Base-by-base conservation (phyloP, 2,797 vertebrate species). In the Notolabrus celidotus region DNA sequence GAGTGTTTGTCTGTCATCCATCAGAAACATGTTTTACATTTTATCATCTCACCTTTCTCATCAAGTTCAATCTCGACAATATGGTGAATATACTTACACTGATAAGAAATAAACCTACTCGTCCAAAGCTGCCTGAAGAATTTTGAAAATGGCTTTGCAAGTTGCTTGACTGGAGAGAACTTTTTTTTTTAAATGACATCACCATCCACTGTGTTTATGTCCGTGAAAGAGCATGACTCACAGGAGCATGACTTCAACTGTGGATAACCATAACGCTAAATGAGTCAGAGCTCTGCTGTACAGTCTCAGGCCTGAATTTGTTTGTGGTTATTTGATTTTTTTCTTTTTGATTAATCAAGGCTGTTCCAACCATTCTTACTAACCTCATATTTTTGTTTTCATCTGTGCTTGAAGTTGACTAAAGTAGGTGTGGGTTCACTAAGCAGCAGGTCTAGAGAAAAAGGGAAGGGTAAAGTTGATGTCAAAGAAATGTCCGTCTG, bases 331-430 rank as follows among this genome's bases (percentile, higher is more conserved):
- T 52, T 58, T 15, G 43, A 74, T 71, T 67, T 68, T 53, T 19
- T 31, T 71, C 67, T 68, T 53, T 19, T 31, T 43, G 10, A 57
- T 38, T 63, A 9, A 43, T 59, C 83, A 43, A 77, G 77, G 68
- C 77, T 81, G 59, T 73, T 77, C 20, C 54, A 54, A 68, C 47
- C 50, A 73, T 84, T 76, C 60, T 8, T 65, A 85, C 82, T 86
- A 87, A 89, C 80, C 39, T 38, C 57, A 55, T 47, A 68, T 59
- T 64, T 67, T 55, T 79, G 34, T 71, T 59, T 77, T 79, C 63
- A 63, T 34, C 8, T 3, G 56, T 83, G 77, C 71, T 82, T 88
- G 63, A 86, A 86, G 66, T 88, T 72, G 62, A 56, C 65, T 67
- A 22, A 71, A 67, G 60, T 31, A 67, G 14, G 20, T 36, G 39